Percentiles rank a stretch among this genome's conserved stretches.
These are phyloP conservation scores for Falco naumanni DNA, from an alignment of 2,797 vertebrate genomes.

Conservation along the genomic window DNA sequence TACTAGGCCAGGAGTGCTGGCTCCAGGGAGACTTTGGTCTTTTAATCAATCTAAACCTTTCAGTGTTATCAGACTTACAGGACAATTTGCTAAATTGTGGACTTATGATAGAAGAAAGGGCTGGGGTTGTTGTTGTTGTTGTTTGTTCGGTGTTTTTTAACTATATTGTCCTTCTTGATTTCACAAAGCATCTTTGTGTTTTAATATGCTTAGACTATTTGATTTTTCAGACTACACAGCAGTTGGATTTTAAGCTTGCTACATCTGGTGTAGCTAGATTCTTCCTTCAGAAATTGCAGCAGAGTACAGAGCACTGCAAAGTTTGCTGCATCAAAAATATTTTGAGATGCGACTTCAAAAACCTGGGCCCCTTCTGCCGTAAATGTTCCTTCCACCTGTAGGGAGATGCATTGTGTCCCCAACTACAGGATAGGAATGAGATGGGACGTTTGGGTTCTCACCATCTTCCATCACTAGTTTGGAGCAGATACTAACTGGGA, in stretches of 20 bases:
- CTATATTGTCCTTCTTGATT: background rate
- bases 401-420: background rate
- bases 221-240: background rate
- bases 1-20: constrained; percentile 31
- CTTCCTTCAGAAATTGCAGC: background rate
- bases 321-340: background rate
- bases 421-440: background rate
- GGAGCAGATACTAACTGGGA: background rate
- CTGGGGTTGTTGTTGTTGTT: background rate
- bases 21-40: background rate
- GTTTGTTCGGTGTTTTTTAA: background rate
- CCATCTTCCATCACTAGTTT: background rate
- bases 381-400: background rate
- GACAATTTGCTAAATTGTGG: background rate
- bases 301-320: background rate
- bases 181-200: background rate
- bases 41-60: constrained; percentile 1
- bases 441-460: background rate
- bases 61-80: background rate
- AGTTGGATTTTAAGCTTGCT: background rate
- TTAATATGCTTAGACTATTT: background rate
- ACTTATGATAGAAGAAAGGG: background rate
- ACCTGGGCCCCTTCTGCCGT: background rate
- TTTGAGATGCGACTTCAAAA: background rate
- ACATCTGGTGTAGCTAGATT: background rate